Evolutionary conservation across 2,113 vertebrate species (phyloP), one percentile per base, ranked within the genome.

Genomic region (Fulmarus glacialis): DNA sequence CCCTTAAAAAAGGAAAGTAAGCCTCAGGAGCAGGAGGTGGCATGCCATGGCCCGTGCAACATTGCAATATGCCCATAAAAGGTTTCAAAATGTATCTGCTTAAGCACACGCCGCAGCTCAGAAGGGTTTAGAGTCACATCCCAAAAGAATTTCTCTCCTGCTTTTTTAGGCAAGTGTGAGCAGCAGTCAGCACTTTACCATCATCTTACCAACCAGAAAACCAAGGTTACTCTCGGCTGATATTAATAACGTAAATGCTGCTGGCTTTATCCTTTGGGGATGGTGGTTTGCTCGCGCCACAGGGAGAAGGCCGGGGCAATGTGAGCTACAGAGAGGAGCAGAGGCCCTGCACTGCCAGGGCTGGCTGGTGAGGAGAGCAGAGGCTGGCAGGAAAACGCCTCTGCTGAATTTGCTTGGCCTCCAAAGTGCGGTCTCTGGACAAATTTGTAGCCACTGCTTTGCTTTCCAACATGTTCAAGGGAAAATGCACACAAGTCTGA

Each of bases 161-260:
- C 95, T 95, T 96, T 95, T 95, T 97, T 82, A 96, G 94, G 94
- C 94, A 95, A 91, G 78, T 20, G 75, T 32, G 56, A 95, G 87
- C 91, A 94, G 91, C 70, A 93, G 95, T 95, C 91, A 96, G 94
- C 94, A 93, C 42, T 95, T 97, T 87, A 80, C 78, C 87, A 85
- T 19, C 94, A 72, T 91, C 91, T 93, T 87, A 66, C 91, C 81
- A 77, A 95, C 53, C 81, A 95, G 89, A 79, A 96, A 85, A 15
- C 81, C 89, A 85, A 89, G 95, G 91, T 85, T 94, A 82, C 89
- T 89, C 84, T 59, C 88, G 94, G 78, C 73, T 63, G 83, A n/a
- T 42, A 45, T 55, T 64, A 93, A 91, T 55, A 72, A 87, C 9
- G 38, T 22, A 94, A 93, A 92, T 32, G 94, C 84, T 93, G 47